Evolutionary conservation across 30 jellyfish, hydroid and myxozoan species (phyloP), one percentile per base, ranked within the genome.

Genomic region (Aurelia sp.): DNA sequence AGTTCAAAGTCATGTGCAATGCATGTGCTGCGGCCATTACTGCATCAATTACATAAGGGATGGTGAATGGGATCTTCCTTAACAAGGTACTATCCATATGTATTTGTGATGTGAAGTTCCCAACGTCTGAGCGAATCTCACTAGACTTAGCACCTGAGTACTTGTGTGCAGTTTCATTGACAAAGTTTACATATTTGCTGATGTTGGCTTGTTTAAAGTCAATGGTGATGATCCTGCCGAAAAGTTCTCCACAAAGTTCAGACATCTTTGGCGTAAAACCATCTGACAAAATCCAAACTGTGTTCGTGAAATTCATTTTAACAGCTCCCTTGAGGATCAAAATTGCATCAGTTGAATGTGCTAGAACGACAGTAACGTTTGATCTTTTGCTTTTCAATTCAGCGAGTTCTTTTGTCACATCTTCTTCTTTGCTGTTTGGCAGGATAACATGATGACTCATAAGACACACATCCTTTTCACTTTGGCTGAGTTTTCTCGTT

Each of bases 21-120:
- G 96, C 95, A 76, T 82, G 86, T 13, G 95, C 97, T n/a, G 77
- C 94, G 18, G 91, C 90, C 65, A 8, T 59, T 22, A 83, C 97
- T 11, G 97, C 97, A 72, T 90, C 97, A 17, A 90, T 78, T 16
- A 90, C 95, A 74, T 90, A 90, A 0, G 95, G 70, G 4, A 90
- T 20, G 48, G 74, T 38, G 48, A 84, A 75, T 13, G 82, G 84
- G 13, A 68, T 68, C 15, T 61, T 52, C 27, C 5, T 31, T 7
- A 22, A 17, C 24, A 63, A 38, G 1, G 33, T 13, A 8, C 4
- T 55, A 6, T 63, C 15, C 67, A 12, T 33, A 1, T 52, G 58
- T 22, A 33, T 53, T 55, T 40, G 70, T 15, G 44, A 19, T 19
- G 73, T 16, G 9, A 44, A 44, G 3, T 44, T 44, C 9, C 15